These are phyloP conservation scores for Drosophila gaucha DNA, from an alignment of 2,888 invertebrate species.

Conservation along the genomic window DNA sequence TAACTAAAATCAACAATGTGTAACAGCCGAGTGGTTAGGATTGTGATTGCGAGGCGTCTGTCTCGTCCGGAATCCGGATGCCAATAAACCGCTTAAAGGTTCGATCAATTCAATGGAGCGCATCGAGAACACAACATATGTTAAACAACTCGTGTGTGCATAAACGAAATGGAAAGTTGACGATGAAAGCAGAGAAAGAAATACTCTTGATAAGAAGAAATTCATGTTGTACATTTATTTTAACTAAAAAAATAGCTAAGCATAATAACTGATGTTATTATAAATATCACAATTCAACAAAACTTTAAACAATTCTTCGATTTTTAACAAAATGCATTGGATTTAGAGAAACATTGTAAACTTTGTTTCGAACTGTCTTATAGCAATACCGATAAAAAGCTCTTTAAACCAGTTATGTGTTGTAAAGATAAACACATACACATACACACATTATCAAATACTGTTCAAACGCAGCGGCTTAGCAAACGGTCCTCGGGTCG, in stretches of 20 bases:
- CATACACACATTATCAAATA: slow-evolving; percentile 1
- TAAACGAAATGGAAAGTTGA: slow-evolving; percentile 36
- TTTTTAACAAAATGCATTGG: neutral
- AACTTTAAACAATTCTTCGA: too few relatives aligned
- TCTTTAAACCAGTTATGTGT: neutral
- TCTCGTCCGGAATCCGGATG: slow-evolving; percentile 10
- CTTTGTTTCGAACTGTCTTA: neutral
- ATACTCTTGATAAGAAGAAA: neutral
- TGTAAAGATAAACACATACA: slow-evolving; percentile 2
- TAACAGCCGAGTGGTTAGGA: too few relatives aligned
- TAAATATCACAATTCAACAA: neutral
- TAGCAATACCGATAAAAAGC: slow-evolving; percentile 23
- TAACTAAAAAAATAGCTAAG: too few relatives aligned
- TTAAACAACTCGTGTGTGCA: slow-evolving; percentile 64
- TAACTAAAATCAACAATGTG: slow-evolving; percentile 9
- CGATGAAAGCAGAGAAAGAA: slow-evolving; percentile 8
- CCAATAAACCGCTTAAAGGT: slow-evolving; percentile 52
- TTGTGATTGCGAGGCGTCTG: neutral
- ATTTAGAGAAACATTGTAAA: neutral
- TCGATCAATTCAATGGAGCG: slow-evolving; percentile 49
- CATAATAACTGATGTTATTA: neutral
- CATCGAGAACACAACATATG: slow-evolving; percentile 52
- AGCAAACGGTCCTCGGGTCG: slow-evolving; percentile 46
- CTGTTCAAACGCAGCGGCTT: slow-evolving; percentile 47
- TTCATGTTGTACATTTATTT: neutral